phyloP scores from a whole-genome alignment of 2,888 invertebrate genomes.

The Brassicogethes aeneus region DNA sequence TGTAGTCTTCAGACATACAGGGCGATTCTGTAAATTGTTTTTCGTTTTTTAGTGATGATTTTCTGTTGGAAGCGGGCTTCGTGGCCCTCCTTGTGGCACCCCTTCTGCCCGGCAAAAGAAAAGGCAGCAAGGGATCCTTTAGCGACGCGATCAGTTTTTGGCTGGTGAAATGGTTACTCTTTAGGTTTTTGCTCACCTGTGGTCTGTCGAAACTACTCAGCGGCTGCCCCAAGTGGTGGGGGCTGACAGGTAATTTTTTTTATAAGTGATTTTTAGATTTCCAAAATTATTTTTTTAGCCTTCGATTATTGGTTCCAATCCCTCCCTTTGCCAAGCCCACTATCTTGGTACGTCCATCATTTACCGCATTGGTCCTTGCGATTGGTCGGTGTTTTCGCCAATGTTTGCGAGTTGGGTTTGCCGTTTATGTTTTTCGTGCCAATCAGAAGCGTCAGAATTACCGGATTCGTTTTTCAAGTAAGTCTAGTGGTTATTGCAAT shows the following conservation, averaged over 20 bases:
- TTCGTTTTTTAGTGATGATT: conserved; percentile 51
- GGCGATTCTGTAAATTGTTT: neutral
- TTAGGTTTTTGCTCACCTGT: conserved; percentile 61
- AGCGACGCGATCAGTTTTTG: conserved; percentile 52
- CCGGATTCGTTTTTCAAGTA: conserved; percentile 59
- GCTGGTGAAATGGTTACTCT: conserved; percentile 64
- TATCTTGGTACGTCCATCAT: conserved; percentile 64
- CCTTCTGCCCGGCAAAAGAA: conserved; percentile 40
- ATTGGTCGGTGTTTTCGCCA: conserved; percentile 50
- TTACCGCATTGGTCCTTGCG: conserved; percentile 59
- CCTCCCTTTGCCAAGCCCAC: conserved; percentile 62
- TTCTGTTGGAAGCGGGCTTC: conserved; percentile 66
- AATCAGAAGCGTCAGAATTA: conserved; percentile 49
- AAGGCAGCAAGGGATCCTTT: conserved; percentile 39
- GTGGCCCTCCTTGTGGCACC: conserved; percentile 63
- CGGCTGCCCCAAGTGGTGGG: conserved; percentile 71
- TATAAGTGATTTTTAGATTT: no score
- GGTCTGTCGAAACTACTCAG: conserved; percentile 64
- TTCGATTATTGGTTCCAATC: conserved; percentile 62
- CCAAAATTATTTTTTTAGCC: conserved; percentile 49
- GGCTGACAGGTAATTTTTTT: conserved; percentile 57
- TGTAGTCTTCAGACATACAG: neutral
- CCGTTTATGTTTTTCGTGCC: conserved; percentile 69
- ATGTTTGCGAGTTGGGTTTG: conserved; percentile 55
- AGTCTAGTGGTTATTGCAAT: conserved; percentile 17